Percentiles rank a stretch among this genome's conserved stretches.
phyloP scores from a whole-genome alignment of 2,797 vertebrate genomes.

The Thalassophryne amazonica region DNA sequence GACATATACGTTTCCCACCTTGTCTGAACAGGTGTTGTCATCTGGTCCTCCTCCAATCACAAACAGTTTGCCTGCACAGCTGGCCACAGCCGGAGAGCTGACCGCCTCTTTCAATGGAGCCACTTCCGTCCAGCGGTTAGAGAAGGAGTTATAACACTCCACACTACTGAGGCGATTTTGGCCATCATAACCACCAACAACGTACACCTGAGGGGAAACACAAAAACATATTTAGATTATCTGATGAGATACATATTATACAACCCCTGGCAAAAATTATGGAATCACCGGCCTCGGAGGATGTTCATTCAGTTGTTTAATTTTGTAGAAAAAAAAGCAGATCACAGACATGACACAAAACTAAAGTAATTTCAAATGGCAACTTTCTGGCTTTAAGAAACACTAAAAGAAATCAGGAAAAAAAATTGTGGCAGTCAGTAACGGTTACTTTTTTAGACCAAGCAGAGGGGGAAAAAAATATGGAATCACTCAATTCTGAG shows the following conservation, averaged over 20 bases:
- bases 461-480: too few relatives aligned
- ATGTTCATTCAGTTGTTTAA: too few relatives aligned
- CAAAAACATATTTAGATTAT: slow-evolving; percentile 8
- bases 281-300: too few relatives aligned
- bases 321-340: too few relatives aligned
- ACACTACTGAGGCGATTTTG: slow-evolving; percentile 93
- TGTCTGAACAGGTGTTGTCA: slow-evolving; percentile 96
- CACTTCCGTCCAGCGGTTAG: slow-evolving; percentile 97
- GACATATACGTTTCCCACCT: slow-evolving; percentile 77
- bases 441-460: too few relatives aligned
- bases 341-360: too few relatives aligned
- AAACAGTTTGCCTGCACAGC: slow-evolving; percentile 91
- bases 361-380: too few relatives aligned
- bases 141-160: slow-evolving; percentile 97
- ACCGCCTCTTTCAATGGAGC: slow-evolving; percentile 95
- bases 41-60: slow-evolving; percentile 96
- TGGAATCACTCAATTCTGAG: too few relatives aligned
- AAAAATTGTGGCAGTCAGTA: too few relatives aligned
- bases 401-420: too few relatives aligned
- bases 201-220: slow-evolving; percentile 85
- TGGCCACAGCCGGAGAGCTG: slow-evolving; percentile 93
- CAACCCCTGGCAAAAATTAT: too few relatives aligned
- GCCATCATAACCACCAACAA: slow-evolving; percentile 95
- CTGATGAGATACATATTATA: background rate
- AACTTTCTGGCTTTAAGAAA: too few relatives aligned